Conservation (phyloP, 2,888 invertebrate species). For the Coleophora flavipennella region DNA sequence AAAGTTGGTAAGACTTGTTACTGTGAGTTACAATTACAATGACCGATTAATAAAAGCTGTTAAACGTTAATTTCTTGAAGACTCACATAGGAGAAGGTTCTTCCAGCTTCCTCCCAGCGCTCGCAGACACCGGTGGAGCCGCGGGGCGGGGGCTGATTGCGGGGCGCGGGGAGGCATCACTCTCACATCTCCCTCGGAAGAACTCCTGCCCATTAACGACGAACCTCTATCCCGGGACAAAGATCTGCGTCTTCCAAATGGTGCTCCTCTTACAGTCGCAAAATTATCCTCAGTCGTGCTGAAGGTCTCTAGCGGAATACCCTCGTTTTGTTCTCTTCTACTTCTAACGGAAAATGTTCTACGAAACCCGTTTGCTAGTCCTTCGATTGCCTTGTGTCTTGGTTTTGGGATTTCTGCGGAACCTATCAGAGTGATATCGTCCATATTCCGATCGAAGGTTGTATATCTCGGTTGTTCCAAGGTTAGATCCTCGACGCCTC, state of each 20-base stretch:
- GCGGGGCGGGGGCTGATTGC: conserved; percentile 53
- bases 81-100: conserved; percentile 85
- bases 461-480: conserved; percentile 44
- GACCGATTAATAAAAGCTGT: conserved; percentile 27
- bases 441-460: conserved; percentile 44
- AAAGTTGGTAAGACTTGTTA: too few relatives aligned
- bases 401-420: conserved; percentile 59
- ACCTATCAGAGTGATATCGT: conserved; percentile 61
- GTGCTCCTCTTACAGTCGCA: conserved; percentile 59
- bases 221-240: conserved; percentile 65
- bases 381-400: conserved; percentile 55
- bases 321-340: conserved; percentile 47
- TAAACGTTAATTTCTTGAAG: conserved; percentile 31
- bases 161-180: conserved; percentile 48
- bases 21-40: conserved; percentile 15
- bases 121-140: conserved; percentile 79
- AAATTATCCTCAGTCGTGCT: conserved; percentile 50
- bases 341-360: conserved; percentile 60
- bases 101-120: conserved; percentile 86
- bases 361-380: conserved; percentile 55
- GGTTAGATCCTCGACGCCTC: conserved; percentile 55
- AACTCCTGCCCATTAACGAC: conserved; percentile 75
- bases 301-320: conserved; percentile 57
- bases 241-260: conserved; percentile 59
- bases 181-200: conserved; percentile 80